Evolutionary conservation across 2,113 vertebrate genomes (phyloP), one percentile per base, ranked within the genome.

Genomic region (Stigmatopora argus): DNA sequence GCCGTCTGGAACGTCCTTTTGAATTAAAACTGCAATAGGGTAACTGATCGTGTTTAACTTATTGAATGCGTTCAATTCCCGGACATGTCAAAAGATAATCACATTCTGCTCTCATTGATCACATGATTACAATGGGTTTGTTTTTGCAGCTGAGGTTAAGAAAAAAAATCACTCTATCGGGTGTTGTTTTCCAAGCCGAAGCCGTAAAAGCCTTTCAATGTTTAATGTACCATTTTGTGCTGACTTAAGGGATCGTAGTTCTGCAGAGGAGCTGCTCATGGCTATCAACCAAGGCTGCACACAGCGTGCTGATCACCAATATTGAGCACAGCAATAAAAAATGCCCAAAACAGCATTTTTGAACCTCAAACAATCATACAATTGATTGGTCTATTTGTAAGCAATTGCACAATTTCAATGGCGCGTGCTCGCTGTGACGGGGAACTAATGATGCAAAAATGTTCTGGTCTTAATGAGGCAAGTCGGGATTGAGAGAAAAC

Each of bases 151-250:
- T 56, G 3, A 34, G 44, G 52, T 23, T n/a, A 21, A 21, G 13
- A 8, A 31, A 62, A 70, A 72, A 44, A n/a, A 13, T 58, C 62
- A 52, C 65, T 63, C 66, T 62, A 75, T 47, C 55, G 60, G 14
- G 45, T 58, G 60, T 69, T n/a, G 1, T 21, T 72, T 75, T 59
- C 53, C 17, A 15, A 83, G 64, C 70, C 13, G 17, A 44, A 78
- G 71, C 70, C 64, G 63, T 82, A 83, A 79, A 81, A 72, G 60
- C 49, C 1, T 72, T 71, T 56, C 70, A 55, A 64, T 70, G 60
- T 70, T 55, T 62, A 66, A 67, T 51, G 45, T 9, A 13, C n/a
- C 15, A 7, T 9, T 70, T 62, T 47, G 17, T 60, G 51, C 66
- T 70, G 48, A 70, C 34, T 34, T 48, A 72, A 66, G 62, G 46